Evolutionary conservation across 2,888 invertebrate genomes (phyloP), one percentile per base, ranked within the genome.

Genomic region (Hirtodrosophila cameraria): DNA sequence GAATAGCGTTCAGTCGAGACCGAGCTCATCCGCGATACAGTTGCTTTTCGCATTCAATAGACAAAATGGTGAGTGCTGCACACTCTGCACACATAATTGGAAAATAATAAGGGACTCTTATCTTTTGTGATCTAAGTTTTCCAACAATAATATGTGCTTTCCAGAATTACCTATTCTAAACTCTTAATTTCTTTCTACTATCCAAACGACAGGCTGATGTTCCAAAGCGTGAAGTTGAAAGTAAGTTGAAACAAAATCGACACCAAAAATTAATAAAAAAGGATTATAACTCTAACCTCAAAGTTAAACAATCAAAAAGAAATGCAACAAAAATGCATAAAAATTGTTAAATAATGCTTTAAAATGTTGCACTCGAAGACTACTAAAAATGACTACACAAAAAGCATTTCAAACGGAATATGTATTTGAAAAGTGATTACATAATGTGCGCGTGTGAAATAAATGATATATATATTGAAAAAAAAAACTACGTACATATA

Each of bases 181-280:
- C 33, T 53, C 25, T 60, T 59, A 69, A 39, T 74, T 71, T 70
- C 57, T 72, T 80, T 80, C 60, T 92, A 92, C 94, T 49, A 43
- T 38, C 42, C 61, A 60, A 70, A 61, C 52, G 57, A 69, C 94
- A 96, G 96, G 95, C 95, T 89, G 90, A 96, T 93, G 94, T 96
- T 91, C 94, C 94, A 92, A 94, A 95, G 92, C 95, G 94, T 93
- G 96, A 96, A 92, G 92, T 96, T 92, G 96, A 96, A 94, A 96
- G 96, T 96, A 93, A 96, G 96, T 96, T 93, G 27, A 73, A 49
- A 77, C 41, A 60, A 63, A 64, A 28, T 41, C 42, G 8, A 30
- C 23, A 12, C n/a, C n/a, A n/a, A n/a, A n/a, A n/a, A n/a, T n/a
- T n/a, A n/a, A n/a, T n/a, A 61, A 60, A 61, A 62, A 79, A 84